phyloP scores from a whole-genome alignment of 2,113 vertebrate species.

The Rhadina sibilatrix region DNA sequence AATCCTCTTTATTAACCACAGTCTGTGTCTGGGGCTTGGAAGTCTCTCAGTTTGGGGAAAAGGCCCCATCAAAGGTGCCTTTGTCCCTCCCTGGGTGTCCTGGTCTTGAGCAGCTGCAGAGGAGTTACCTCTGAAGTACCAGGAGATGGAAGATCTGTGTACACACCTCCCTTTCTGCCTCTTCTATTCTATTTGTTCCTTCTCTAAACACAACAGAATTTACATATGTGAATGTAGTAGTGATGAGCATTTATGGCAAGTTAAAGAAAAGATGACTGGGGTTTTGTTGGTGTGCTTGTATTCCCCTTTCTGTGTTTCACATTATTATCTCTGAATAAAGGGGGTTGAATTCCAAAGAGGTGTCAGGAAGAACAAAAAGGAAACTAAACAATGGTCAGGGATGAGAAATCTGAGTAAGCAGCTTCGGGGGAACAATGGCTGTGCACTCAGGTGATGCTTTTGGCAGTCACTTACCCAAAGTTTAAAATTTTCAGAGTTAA shows the following conservation, averaged over 20 bases:
- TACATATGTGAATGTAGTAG: not conserved
- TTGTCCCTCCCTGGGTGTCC: not conserved
- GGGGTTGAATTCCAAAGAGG: not conserved
- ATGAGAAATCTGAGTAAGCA: not conserved
- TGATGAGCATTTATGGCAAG: not conserved
- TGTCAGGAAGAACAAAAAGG: slow-evolving; percentile 17
- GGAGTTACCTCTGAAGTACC: not conserved
- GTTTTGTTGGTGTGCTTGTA: not conserved
- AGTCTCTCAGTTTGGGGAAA: not conserved
- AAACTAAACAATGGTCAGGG: not conserved
- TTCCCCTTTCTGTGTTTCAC: not conserved
- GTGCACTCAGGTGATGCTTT: not conserved
- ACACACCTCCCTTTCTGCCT: not conserved
- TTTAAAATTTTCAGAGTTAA: not conserved
- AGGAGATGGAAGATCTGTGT: not conserved
- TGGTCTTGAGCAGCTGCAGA: not conserved
- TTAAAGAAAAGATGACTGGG: not conserved
- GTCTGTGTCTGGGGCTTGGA: not conserved
- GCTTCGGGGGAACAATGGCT: not conserved
- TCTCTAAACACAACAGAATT: not conserved
- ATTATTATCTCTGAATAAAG: not conserved
- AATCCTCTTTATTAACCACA: not conserved
- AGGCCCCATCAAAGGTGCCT: not conserved
- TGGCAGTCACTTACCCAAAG: not conserved
- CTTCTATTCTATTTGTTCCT: not conserved